phyloP scores from a whole-genome alignment of 1,140 invertebrate species.

The Drosophila pandora region DNA sequence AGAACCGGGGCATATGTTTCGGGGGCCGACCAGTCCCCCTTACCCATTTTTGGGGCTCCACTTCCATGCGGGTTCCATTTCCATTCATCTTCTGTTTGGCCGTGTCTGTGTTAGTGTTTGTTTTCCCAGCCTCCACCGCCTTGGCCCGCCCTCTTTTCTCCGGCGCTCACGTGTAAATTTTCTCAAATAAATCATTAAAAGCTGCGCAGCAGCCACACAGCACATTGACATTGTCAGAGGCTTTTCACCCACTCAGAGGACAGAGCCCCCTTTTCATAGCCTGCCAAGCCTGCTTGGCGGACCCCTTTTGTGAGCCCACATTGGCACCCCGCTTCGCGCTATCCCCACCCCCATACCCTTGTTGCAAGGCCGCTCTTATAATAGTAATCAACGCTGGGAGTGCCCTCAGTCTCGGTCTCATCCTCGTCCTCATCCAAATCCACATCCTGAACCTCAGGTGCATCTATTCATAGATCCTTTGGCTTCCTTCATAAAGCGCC shows the following conservation, averaged over 20 bases:
- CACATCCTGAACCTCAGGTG: slow-evolving; percentile 27
- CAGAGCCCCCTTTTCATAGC: background rate
- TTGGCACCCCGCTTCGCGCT: background rate
- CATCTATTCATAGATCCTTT: slow-evolving; percentile 71
- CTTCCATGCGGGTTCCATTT: slow-evolving; percentile 32
- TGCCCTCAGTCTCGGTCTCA: slow-evolving; percentile 62
- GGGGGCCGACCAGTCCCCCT: background rate
- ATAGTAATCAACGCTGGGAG: slow-evolving; percentile 76
- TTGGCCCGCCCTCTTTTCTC: slow-evolving; percentile 12
- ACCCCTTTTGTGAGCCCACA: slow-evolving; percentile 9
- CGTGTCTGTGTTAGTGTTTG: slow-evolving; percentile 41
- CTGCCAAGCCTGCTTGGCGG: background rate
- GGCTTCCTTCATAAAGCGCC: slow-evolving; percentile 67
- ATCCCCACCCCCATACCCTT: slow-evolving; percentile 6
- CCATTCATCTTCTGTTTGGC: slow-evolving; percentile 66
- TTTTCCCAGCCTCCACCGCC: slow-evolving; percentile 42
- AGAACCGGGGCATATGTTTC: slow-evolving; percentile 13
- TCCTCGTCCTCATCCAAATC: slow-evolving; percentile 34
- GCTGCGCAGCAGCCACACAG: slow-evolving; percentile 57
- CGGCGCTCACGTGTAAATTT: slow-evolving; percentile 77
- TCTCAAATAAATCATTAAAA: slow-evolving; percentile 82
- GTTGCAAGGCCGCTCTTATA: slow-evolving; percentile 61
- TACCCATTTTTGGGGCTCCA: slow-evolving; percentile 12
- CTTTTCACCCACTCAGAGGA: slow-evolving; percentile 25
- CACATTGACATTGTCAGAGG: slow-evolving; percentile 77